Conservation (phyloP, 1,140 invertebrate species). For the Lordiphosa stackelbergi region DNA sequence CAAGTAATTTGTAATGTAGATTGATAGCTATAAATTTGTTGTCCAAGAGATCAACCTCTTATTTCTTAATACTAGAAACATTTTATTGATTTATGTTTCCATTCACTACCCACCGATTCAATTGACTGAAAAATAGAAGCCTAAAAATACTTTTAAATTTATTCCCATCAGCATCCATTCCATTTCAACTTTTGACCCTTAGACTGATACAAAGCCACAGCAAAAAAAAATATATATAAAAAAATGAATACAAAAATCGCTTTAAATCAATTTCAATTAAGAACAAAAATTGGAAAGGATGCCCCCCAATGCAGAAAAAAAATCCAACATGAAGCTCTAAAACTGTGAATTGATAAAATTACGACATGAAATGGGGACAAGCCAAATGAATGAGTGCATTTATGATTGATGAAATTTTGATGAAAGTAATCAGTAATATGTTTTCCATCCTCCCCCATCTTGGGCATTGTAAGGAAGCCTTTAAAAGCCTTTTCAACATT, state of each 20-base stretch:
- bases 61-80: too few species aligned
- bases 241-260: slow-evolving; percentile 42
- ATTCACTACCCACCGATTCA: too few species aligned
- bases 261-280: slow-evolving; percentile 73
- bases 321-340: slow-evolving; percentile 47
- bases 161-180: not conserved
- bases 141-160: not conserved
- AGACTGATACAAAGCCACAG: slow-evolving; percentile 15
- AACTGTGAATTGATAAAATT: slow-evolving; percentile 62
- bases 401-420: slow-evolving; percentile 73
- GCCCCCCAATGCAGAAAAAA: slow-evolving; percentile 16
- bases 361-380: slow-evolving; percentile 25
- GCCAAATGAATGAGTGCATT: slow-evolving; percentile 53
- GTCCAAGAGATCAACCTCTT: too few species aligned
- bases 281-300: slow-evolving; percentile 58
- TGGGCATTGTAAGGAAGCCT: slow-evolving; percentile 26
- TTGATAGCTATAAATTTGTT: too few species aligned
- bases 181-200: slow-evolving; percentile 12
- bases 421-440: slow-evolving; percentile 56
- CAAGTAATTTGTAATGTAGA: too few species aligned
- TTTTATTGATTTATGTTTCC: too few species aligned
- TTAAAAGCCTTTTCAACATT: slow-evolving; percentile 64
- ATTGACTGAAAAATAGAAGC: not conserved
- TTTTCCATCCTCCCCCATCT: slow-evolving; percentile 31
- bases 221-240: slow-evolving; percentile 5